Conservation (phyloP, 2,888 invertebrate species). For the Helleia helle region DNA sequence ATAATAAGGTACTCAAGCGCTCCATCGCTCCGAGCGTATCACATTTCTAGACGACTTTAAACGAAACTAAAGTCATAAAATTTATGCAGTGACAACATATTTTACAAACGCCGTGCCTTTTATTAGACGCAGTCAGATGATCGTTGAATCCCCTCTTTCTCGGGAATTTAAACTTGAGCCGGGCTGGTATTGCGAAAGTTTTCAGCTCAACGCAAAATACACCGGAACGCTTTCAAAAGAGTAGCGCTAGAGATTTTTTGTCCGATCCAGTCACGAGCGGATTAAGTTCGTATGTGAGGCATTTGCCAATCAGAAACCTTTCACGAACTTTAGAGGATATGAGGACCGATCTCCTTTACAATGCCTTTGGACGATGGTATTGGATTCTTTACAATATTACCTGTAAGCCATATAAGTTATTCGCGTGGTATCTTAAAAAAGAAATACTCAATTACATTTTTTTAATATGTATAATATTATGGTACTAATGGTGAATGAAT, state of each 20-base stretch:
- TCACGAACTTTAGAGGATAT: slow-evolving; percentile 33
- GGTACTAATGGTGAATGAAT: too few species aligned
- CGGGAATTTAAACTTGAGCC: slow-evolving; percentile 56
- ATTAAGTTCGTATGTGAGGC: slow-evolving; percentile 47
- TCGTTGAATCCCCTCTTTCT: slow-evolving; percentile 48
- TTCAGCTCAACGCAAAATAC: slow-evolving; percentile 67
- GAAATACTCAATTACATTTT: background rate
- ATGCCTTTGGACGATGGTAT: slow-evolving; percentile 11
- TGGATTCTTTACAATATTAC: slow-evolving; percentile 13
- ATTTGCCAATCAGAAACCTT: slow-evolving; percentile 51
- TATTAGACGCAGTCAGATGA: slow-evolving; percentile 63
- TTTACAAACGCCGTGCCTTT: slow-evolving; percentile 56
- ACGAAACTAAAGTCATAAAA: slow-evolving; percentile 61
- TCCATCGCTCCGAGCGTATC: slow-evolving; percentile 22
- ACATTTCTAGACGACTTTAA: slow-evolving; percentile 38
- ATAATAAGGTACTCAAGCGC: slow-evolving; percentile 26
- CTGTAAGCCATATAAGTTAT: slow-evolving; percentile 1
- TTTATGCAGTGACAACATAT: slow-evolving; percentile 71
- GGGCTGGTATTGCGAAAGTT: slow-evolving; percentile 65
- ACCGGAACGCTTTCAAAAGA: slow-evolving; percentile 70
- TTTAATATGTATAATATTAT: too few species aligned
- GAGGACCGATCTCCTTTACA: slow-evolving; percentile 23
- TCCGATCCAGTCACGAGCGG: slow-evolving; percentile 37
- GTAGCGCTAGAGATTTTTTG: slow-evolving; percentile 42
- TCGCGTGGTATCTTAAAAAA: background rate